Conservation (phyloP, 2,797 vertebrate genomes). For the Odontamblyopus rebecca region DNA sequence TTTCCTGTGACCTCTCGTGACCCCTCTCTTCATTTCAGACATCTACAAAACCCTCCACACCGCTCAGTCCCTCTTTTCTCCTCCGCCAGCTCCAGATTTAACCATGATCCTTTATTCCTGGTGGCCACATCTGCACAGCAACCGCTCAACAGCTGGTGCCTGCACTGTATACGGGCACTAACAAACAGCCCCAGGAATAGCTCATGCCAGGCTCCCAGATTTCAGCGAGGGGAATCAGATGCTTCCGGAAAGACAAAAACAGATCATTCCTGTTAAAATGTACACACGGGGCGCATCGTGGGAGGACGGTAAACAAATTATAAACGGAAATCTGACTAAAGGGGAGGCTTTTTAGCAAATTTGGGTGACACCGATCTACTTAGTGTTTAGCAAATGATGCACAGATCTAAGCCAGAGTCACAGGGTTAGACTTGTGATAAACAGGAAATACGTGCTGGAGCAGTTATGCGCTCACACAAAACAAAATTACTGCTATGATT, state of each 20-base stretch:
- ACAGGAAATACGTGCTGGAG: neutral
- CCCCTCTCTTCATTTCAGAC: constrained; percentile 29
- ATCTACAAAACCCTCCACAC: constrained; percentile 19
- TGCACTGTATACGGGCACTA: constrained; percentile 20
- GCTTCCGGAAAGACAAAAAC: constrained; percentile 23
- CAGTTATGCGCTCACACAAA: neutral
- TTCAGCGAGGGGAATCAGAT: constrained; percentile 13
- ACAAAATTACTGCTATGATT: neutral
- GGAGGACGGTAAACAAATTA: constrained; percentile 32
- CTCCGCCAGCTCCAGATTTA: constrained; percentile 61
- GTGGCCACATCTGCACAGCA: constrained; percentile 65
- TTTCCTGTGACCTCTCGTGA: constrained; percentile 38
- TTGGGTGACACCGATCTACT: neutral
- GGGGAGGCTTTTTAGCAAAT: neutral
- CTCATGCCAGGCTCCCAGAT: constrained; percentile 37
- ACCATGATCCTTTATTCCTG: constrained; percentile 70
- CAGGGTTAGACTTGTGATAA: neutral
- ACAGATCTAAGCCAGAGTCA: neutral
- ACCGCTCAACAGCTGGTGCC: constrained; percentile 71
- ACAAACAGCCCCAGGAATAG: constrained; percentile 50
- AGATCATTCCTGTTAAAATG: constrained; percentile 16
- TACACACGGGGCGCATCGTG: constrained; percentile 3
- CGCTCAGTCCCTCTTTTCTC: constrained; percentile 20
- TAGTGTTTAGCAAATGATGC: neutral
- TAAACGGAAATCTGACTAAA: constrained; percentile 18